Evolutionary conservation across 2,888 invertebrate genomes (phyloP).

Genomic region (Tenthredo mesomela): DNA sequence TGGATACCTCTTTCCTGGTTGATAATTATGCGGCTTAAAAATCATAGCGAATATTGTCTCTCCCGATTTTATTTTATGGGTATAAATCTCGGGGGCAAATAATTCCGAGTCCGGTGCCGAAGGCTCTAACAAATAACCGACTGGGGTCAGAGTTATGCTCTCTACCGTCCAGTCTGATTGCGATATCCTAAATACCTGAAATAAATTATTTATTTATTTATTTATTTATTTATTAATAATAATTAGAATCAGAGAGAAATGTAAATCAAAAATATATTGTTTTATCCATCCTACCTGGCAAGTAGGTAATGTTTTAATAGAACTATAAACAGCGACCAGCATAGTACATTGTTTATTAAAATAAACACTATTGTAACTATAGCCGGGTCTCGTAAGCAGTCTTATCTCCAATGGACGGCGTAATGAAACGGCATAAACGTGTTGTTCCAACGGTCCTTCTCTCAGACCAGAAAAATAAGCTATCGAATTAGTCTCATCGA

Average conservation of each 20-base stretch:
- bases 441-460: slow-evolving; percentile 95
- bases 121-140: slow-evolving; percentile 87
- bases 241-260: neutral
- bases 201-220: slow-evolving; percentile 59
- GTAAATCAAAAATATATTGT: neutral
- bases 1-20: slow-evolving; percentile 87
- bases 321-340: slow-evolving; percentile 91
- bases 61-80: slow-evolving; percentile 85
- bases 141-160: slow-evolving; percentile 84
- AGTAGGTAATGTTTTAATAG: slow-evolving; percentile 89
- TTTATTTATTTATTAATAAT: neutral
- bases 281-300: slow-evolving; percentile 80
- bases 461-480: slow-evolving; percentile 95
- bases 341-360: slow-evolving; percentile 86
- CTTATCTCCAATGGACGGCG: slow-evolving; percentile 86
- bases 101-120: slow-evolving; percentile 80
- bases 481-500: slow-evolving; percentile 87
- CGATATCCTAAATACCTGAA: slow-evolving; percentile 84
- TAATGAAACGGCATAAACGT: slow-evolving; percentile 92
- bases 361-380: slow-evolving; percentile 85
- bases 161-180: slow-evolving; percentile 86
- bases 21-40: slow-evolving; percentile 89
- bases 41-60: slow-evolving; percentile 92
- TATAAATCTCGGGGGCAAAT: slow-evolving; percentile 87
- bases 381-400: slow-evolving; percentile 90